Conservation (phyloP, 2,113 vertebrate genomes). For the Perccottus glenii region DNA sequence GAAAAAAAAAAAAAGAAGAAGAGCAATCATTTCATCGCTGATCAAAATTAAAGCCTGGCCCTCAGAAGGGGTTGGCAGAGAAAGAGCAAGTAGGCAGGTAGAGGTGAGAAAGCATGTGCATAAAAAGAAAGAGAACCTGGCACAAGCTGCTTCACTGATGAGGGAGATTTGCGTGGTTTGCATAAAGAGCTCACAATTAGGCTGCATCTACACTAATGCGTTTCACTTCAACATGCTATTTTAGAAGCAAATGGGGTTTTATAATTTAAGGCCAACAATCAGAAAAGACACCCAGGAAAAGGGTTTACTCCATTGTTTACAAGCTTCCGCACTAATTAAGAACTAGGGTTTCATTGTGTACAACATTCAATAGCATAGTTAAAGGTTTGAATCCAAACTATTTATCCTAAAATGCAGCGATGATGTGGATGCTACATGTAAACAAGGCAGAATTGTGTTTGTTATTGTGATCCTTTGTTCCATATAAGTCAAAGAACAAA, state of each 20-base stretch:
- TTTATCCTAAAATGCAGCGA: too few species aligned
- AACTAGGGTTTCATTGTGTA: background rate
- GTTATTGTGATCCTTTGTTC: too few species aligned
- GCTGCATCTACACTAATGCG: background rate
- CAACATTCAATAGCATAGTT: too few species aligned
- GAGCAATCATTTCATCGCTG: slow-evolving; percentile 83
- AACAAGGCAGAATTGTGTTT: too few species aligned
- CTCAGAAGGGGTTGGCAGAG: slow-evolving; percentile 59
- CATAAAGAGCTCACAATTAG: slow-evolving; percentile 15
- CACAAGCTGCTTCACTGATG: slow-evolving; percentile 39
- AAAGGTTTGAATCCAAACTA: too few species aligned
- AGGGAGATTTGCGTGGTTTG: slow-evolving; percentile 1
- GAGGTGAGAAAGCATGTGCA: slow-evolving; percentile 11
- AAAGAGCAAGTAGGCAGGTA: slow-evolving; percentile 38
- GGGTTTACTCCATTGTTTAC: background rate
- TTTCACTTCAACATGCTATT: background rate
- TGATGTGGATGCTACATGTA: too few species aligned
- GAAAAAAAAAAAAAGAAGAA: slow-evolving; percentile 67
- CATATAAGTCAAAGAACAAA: too few species aligned
- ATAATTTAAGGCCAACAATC: background rate
- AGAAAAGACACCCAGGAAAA: background rate
- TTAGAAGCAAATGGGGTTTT: background rate
- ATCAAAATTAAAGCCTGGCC: slow-evolving; percentile 83
- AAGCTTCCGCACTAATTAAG: background rate
- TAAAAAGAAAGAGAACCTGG: slow-evolving; percentile 51